Evolutionary conservation across 2,113 vertebrate genomes (phyloP), one percentile per base, ranked within the genome.

Genomic region (Tringa solitaria): DNA sequence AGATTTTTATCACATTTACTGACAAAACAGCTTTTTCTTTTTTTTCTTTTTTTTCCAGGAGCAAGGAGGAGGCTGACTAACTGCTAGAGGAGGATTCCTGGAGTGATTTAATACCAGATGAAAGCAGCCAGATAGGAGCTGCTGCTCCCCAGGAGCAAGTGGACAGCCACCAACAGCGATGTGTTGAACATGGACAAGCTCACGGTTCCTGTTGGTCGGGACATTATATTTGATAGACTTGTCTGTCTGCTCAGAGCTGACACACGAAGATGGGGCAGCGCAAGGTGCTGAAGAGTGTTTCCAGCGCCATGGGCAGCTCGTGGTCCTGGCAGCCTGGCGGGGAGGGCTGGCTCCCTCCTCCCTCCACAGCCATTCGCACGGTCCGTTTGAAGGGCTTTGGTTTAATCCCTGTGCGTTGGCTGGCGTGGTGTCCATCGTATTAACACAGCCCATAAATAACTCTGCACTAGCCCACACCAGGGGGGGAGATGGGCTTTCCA

Each of bases 1-100:
- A 97, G 94, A 96, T 96, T 95, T 97, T 95, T 95, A 97, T 97
- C 96, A 0, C 75, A 50, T 87, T 96, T 93, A 85, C 94, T 92
- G 95, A 93, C 95, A 96, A 93, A 96, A 89, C 72, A 94, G 46
- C 35, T 76, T 83, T 67, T 73, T 46, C 17, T 30, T 46, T 32
- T 86, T 63, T 64, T 64, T 59, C 60, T 70, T 67, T 27, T 65
- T 61, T 63, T 56, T 56, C 12, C 0, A 0, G 43, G 21, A 88
- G 83, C 84, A 77, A 39, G 67, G 87, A 84, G 89, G 43, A 86
- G 57, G 82, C 43, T 97, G 90, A 94, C 50, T 90, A 92, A 93
- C 14, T 84, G 89, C 92, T 90, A 7, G 59, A 93, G 77, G 27
- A 96, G 73, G 79, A 95, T 93, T 96, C 93, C 86, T 93, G 83